phyloP scores from a whole-genome alignment of 2,888 invertebrate genomes.

The Luperina nickerlii region DNA sequence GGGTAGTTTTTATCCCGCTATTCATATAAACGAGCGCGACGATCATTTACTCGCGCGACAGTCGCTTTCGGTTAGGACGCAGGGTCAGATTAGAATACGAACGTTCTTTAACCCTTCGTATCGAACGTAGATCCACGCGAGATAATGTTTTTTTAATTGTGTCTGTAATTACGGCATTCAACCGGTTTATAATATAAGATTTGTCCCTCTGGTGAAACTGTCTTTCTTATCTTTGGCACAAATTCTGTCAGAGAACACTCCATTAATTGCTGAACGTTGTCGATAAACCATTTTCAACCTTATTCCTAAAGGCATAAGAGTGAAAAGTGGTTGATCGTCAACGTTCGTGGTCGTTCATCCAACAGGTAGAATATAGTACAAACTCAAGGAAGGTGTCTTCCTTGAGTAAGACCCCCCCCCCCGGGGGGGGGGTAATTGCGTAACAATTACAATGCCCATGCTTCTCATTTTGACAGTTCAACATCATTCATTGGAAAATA shows the following conservation, averaged over 20 bases:
- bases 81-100: background rate
- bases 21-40: background rate
- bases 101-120: background rate
- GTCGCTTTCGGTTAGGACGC: background rate
- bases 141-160: too few species aligned
- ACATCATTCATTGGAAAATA: background rate
- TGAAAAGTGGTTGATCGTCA: background rate
- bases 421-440: background rate
- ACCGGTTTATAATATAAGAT: background rate
- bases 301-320: background rate
- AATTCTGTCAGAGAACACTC: background rate
- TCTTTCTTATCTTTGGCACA: too few species aligned
- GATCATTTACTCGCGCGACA: too few species aligned
- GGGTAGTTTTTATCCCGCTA: too few species aligned
- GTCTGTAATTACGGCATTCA: background rate
- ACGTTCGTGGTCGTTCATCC: background rate
- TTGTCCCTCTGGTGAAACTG: background rate
- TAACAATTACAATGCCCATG: background rate
- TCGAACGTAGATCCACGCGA: background rate
- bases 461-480: background rate
- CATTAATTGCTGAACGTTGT: background rate
- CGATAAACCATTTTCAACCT: background rate
- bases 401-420: too few species aligned
- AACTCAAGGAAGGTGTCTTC: too few species aligned
- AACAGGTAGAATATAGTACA: background rate